Evolutionary conservation across 2,797 vertebrate species (phyloP).

Genomic region (Scomberomorus guttatus): DNA sequence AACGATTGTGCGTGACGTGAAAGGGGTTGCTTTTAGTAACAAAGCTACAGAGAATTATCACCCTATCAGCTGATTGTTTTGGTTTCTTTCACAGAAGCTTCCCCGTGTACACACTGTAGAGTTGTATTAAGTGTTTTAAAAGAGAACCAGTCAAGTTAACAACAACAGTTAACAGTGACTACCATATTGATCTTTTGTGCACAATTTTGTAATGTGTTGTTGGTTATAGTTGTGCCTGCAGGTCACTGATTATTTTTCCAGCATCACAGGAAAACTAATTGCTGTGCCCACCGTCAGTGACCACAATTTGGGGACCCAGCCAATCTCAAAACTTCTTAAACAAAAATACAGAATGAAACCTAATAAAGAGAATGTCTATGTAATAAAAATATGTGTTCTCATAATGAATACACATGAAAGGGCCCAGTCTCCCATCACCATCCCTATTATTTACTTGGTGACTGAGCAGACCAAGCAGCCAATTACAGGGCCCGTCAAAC

Average conservation of each 20-base stretch:
- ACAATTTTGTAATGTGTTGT: slow-evolving; percentile 1
- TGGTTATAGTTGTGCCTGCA: slow-evolving; percentile 12
- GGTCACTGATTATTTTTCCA: slow-evolving; percentile 22
- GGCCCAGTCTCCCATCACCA: slow-evolving; percentile 53
- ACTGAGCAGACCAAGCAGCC: slow-evolving; percentile 70
- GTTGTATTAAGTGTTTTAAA: not conserved
- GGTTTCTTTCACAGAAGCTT: not conserved
- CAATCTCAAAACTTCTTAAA: slow-evolving; percentile 7
- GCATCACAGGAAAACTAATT: slow-evolving; percentile 18
- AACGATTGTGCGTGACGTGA: no score
- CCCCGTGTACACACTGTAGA: not conserved
- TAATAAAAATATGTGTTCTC: slow-evolving; percentile 56
- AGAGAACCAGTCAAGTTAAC: slow-evolving; percentile 5
- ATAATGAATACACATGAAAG: slow-evolving; percentile 67
- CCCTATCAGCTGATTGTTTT: not conserved
- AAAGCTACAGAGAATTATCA: not conserved
- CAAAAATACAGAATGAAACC: slow-evolving; percentile 22
- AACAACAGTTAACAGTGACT: slow-evolving; percentile 5
- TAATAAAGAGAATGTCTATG: slow-evolving; percentile 54
- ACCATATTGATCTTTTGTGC: slow-evolving; percentile 5
- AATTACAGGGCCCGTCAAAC: slow-evolving; percentile 73
- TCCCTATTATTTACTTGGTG: slow-evolving; percentile 74
- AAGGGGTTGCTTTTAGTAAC: not conserved
- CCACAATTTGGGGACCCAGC: slow-evolving; percentile 13
- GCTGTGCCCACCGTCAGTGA: slow-evolving; percentile 3